A percentile compares a stretch with the other conserved stretches of the same genome.
phyloP scores from a whole-genome alignment of 1,140 invertebrate species.

The Carposina sasakii region DNA sequence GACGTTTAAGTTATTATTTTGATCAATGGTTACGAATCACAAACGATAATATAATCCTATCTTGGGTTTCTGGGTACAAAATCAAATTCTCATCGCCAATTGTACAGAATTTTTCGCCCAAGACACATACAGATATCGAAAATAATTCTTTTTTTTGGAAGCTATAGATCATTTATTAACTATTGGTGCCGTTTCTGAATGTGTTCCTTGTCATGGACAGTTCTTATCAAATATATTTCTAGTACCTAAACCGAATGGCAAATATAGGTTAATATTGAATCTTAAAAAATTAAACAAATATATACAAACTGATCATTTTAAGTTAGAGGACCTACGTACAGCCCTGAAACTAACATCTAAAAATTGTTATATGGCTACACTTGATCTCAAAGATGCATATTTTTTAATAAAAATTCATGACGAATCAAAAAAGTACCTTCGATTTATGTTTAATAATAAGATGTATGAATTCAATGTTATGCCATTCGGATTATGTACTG shows the following conservation, averaged over 20 bases:
- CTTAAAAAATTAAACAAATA: slow-evolving; percentile 32
- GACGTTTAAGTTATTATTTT: background rate
- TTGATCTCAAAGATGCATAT: slow-evolving; percentile 13
- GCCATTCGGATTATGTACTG: slow-evolving; percentile 32
- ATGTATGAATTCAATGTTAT: slow-evolving; percentile 28
- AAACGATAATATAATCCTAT: background rate
- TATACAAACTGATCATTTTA: slow-evolving; percentile 29
- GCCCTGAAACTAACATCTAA: slow-evolving; percentile 17
- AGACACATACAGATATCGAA: background rate
- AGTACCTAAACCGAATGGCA: slow-evolving; percentile 23
- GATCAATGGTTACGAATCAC: background rate
- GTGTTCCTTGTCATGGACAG: slow-evolving; percentile 4
- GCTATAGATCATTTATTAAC: background rate
- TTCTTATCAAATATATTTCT: slow-evolving; percentile 19
- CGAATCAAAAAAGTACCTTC: slow-evolving; percentile 20
- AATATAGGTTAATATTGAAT: slow-evolving; percentile 33
- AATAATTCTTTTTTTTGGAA: background rate
- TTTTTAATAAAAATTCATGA: slow-evolving; percentile 11
- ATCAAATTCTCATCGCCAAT: background rate
- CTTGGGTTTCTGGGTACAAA: background rate
- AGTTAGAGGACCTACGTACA: slow-evolving; percentile 32
- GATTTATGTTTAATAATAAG: slow-evolving; percentile 21
- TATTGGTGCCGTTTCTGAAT: slow-evolving; percentile 8
- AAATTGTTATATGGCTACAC: slow-evolving; percentile 19
- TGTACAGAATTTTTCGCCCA: background rate